Percentiles rank a stretch among this genome's conserved stretches.
phyloP scores from a whole-genome alignment of 2,888 invertebrate species.

The Oscheius sp. region DNA sequence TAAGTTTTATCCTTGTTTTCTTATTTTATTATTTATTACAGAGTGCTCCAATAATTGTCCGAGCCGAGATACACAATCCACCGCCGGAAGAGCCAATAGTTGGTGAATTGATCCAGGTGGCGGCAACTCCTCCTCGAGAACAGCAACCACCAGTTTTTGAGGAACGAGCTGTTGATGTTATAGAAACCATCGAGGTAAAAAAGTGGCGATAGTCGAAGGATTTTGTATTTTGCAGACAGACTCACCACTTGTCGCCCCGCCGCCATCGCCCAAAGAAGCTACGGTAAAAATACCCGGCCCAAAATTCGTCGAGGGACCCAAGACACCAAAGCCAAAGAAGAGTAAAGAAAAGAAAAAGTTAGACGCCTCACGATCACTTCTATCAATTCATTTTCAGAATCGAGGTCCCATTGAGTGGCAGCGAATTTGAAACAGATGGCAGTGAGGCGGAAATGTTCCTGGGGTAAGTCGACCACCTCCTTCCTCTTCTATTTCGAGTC shows the following conservation, averaged over 20 bases:
- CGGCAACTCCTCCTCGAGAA: slow-evolving; percentile 18
- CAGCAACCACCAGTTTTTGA: background rate
- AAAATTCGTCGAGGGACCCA: slow-evolving; percentile 38
- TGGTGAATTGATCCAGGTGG: slow-evolving; percentile 29
- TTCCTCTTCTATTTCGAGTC: too few species aligned
- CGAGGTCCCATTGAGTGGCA: slow-evolving; percentile 33
- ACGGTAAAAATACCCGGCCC: slow-evolving; percentile 5
- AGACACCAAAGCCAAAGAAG: slow-evolving; percentile 39
- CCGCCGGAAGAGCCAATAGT: slow-evolving; percentile 13
- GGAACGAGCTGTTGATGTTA: background rate
- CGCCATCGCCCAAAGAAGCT: background rate
- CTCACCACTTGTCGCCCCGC: background rate
- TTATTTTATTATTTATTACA: background rate
- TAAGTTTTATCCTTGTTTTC: background rate
- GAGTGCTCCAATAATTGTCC: background rate
- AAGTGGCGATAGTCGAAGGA: too few species aligned
- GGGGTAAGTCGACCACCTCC: background rate
- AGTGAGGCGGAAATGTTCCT: slow-evolving; percentile 60
- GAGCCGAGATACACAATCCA: background rate
- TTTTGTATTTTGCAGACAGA: background rate
- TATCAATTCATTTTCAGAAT: background rate
- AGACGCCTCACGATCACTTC: background rate
- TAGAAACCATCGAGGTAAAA: background rate
- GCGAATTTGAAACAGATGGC: slow-evolving; percentile 57
- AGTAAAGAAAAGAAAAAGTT: slow-evolving; percentile 40